Conservation (phyloP, 2,888 invertebrate genomes). For the Drosophila basisetae region DNA sequence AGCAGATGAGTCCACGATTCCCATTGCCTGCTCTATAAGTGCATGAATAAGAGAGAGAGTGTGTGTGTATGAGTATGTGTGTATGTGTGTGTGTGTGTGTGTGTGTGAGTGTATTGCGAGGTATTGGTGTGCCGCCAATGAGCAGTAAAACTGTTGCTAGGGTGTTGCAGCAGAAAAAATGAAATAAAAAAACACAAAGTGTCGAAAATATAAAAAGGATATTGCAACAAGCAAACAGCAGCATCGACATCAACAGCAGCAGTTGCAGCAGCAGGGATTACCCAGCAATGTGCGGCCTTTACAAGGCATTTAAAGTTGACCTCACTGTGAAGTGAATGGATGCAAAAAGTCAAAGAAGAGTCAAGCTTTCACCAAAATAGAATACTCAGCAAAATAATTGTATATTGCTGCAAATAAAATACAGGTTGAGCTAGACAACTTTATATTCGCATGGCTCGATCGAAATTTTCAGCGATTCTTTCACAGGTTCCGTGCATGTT, state of each 20-base stretch:
- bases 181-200: conserved; percentile 50
- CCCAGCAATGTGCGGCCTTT: conserved; percentile 6
- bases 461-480: background rate
- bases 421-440: background rate
- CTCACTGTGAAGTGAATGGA: conserved; percentile 7
- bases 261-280: conserved; percentile 15
- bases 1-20: conserved; percentile 55
- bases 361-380: background rate
- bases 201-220: conserved; percentile 68
- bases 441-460: background rate
- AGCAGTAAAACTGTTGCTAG: conserved; percentile 78
- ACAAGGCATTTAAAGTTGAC: conserved; percentile 12
- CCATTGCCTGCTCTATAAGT: conserved; percentile 41
- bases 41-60: conserved; percentile 38
- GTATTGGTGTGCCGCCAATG: conserved; percentile 65
- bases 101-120: conserved; percentile 23
- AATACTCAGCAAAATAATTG: background rate
- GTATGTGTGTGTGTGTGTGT: conserved; percentile 11
- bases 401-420: background rate
- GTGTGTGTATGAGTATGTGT: conserved; percentile 3
- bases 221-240: conserved; percentile 28
- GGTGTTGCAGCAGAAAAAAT: conserved; percentile 55
- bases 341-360: conserved; percentile 2
- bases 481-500: background rate
- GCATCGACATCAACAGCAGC: conserved; percentile 5